These are phyloP conservation scores for Triplophysa dalaica DNA, from an alignment of 2,113 vertebrate genomes.

Conservation along the genomic window DNA sequence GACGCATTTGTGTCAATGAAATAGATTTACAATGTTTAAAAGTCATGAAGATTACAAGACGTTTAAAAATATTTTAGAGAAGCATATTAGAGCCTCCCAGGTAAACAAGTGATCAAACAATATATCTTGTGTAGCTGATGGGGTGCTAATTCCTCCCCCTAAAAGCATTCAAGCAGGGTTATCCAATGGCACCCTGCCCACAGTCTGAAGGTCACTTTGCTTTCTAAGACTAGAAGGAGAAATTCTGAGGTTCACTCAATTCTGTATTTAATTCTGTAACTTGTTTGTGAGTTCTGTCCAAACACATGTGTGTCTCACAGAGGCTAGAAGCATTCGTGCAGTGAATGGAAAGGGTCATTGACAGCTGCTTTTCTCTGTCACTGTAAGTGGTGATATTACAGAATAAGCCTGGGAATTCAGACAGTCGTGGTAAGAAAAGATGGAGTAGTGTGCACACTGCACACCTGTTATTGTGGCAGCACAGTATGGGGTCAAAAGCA, in stretches of 20 bases:
- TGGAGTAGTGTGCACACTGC: not conserved
- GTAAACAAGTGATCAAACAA: not conserved
- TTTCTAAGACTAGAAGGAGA: not conserved
- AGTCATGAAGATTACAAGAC: too few relatives aligned
- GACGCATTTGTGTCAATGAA: not conserved
- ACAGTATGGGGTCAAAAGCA: constrained; percentile 1
- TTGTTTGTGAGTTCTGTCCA: constrained; percentile 1
- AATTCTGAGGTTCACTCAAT: not conserved
- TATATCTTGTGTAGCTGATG: constrained; percentile 32
- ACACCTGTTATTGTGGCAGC: constrained; percentile 40
- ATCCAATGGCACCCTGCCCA: not conserved
- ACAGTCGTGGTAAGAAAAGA: constrained; percentile 17
- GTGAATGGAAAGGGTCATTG: constrained; percentile 1
- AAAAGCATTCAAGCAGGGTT: constrained; percentile 20
- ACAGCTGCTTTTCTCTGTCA: constrained; percentile 43
- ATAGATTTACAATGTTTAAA: not conserved
- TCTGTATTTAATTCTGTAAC: not conserved
- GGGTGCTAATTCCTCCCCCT: constrained; percentile 29
- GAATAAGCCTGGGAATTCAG: constrained; percentile 21
- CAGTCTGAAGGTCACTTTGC: constrained; percentile 31
- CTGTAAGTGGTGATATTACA: constrained; percentile 37
- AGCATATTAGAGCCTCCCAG: not conserved
- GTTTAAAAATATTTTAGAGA: not conserved
- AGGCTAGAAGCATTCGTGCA: not conserved
- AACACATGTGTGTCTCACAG: not conserved